A percentile compares a stretch with the other conserved stretches of the same genome.
phyloP scores from a whole-genome alignment of 2,797 vertebrate species.

The Trachurus trachurus region DNA sequence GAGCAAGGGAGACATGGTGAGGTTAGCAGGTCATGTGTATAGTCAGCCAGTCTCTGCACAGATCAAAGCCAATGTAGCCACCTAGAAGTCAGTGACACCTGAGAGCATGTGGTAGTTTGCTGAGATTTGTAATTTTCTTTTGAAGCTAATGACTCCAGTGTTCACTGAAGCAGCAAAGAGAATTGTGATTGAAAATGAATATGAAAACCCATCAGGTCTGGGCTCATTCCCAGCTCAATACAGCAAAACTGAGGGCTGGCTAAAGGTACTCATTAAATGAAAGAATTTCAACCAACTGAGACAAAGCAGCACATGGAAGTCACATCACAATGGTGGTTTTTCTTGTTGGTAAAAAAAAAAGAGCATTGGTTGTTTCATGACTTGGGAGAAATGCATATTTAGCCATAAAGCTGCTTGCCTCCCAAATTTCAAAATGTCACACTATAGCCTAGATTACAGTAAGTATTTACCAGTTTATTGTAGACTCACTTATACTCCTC shows the following conservation, averaged over 20 bases:
- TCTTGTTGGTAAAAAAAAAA: background rate
- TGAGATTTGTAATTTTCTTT: conserved; percentile 76
- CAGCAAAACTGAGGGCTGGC: background rate
- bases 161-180: background rate
- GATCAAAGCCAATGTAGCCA: conserved; percentile 85
- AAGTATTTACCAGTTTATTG: background rate
- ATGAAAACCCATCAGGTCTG: background rate
- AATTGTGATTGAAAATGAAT: background rate
- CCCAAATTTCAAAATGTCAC: background rate
- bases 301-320: background rate
- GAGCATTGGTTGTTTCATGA: background rate
- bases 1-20: conserved; percentile 81
- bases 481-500: background rate
- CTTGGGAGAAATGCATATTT: background rate
- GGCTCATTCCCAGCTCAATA: background rate
- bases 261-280: background rate
- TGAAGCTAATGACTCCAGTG: background rate
- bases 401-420: background rate
- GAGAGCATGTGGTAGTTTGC: conserved; percentile 86
- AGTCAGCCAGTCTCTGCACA: conserved; percentile 84
- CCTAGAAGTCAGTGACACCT: conserved; percentile 84
- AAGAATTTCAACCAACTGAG: background rate
- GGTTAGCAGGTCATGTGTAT: conserved; percentile 85
- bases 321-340: background rate
- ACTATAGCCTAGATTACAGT: too few relatives aligned